Conservation (phyloP, 2,797 vertebrate genomes). For the Tokudaia tokunoshimensis region DNA sequence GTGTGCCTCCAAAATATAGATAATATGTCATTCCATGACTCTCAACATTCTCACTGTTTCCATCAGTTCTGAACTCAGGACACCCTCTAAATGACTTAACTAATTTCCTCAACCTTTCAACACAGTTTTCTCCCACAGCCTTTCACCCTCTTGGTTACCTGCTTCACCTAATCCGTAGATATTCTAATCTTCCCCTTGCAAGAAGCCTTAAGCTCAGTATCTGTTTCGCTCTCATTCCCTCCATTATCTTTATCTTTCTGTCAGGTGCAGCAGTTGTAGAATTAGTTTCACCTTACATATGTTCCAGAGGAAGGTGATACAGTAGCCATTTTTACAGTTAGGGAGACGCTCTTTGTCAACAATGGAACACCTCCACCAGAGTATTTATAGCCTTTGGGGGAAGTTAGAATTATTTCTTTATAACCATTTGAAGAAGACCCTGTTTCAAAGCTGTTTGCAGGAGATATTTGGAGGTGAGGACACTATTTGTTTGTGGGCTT, state of each 20-base stretch:
- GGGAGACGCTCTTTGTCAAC: background rate
- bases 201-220: background rate
- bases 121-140: background rate
- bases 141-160: background rate
- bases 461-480: background rate
- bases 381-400: background rate
- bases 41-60: background rate
- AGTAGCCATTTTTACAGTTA: background rate
- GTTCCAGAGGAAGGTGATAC: background rate
- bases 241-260: background rate
- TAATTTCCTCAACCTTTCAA: slow-evolving; percentile 32
- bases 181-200: background rate
- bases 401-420: background rate
- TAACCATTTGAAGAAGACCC: too few relatives aligned
- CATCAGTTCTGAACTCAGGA: background rate
- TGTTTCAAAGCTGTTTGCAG: background rate
- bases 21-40: background rate
- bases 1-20: accelerated
- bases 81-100: background rate
- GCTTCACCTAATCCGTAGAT: background rate
- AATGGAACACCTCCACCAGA: background rate
- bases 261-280: background rate
- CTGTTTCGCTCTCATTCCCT: background rate
- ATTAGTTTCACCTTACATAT: slow-evolving; percentile 20
- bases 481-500: background rate